Base-by-base conservation (phyloP, 2,113 vertebrate genomes). In the Phyllostomus hastatus region DNA sequence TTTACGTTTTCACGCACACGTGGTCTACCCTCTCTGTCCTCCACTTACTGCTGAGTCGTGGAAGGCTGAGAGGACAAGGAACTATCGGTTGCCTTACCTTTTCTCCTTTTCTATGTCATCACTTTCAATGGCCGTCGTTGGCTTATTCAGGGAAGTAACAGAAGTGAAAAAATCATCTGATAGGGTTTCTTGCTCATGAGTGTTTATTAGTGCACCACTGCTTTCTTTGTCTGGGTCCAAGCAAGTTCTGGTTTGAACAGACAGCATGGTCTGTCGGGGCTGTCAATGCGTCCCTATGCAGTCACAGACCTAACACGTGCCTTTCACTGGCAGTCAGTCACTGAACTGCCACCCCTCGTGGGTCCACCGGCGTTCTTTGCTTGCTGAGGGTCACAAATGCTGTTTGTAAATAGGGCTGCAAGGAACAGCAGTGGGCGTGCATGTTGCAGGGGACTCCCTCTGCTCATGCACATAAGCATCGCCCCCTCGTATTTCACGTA, bases 391-490 rank as follows among this genome's bases (percentile, higher is more conserved):
- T 26, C 10, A 7, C 35, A 24, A 31, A 35, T 10, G 2, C 20
- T 59, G 8, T 38, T 64, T 76, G n/a, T 67, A 54, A 80, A 38
- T 1, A 33, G 10, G 28, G 28, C 46, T 43, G 0, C 5, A 43
- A 61, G 24, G 33, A 84, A n/a, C 1, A 6, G 20, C 33, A 2
- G 2, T 33, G 17, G 33, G 10, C 6, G 4, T 3, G 0, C 1
- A 16, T 5, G 1, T 19, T 33, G 7, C 22, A 10, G 0, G 0
- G 7, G 4, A 10, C 11, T 19, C 3, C 16, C 28, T 59, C 16
- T 67, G 5, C 14, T 46, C 26, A 57, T 8, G 22, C 2, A 26
- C 5, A 0, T 10, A 8, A 1, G n/a, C 16, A 26, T 15, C n/a
- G 3, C 4, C 12, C 24, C 20, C 10, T 14, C 12, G 10, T 8